Conservation (phyloP, 2,888 invertebrate genomes). For the Orthosia gothica region DNA sequence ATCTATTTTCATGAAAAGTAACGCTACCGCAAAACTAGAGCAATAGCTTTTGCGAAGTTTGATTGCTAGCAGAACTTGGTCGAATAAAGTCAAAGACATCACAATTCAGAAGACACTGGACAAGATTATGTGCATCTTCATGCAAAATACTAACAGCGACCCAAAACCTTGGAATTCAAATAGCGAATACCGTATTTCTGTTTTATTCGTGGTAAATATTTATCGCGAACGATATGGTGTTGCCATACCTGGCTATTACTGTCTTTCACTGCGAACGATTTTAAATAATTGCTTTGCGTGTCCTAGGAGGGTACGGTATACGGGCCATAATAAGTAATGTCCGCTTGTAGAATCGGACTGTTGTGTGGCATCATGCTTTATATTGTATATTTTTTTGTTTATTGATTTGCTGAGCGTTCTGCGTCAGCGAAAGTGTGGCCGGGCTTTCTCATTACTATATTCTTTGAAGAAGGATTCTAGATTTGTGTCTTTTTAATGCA, state of each 20-base stretch:
- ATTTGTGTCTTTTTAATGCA: neutral
- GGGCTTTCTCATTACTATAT: too few relatives aligned
- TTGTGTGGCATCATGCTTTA: neutral
- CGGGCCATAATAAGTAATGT: neutral
- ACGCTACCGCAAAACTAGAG: too few relatives aligned
- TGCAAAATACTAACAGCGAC: neutral
- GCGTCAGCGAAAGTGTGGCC: neutral
- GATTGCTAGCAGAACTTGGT: neutral
- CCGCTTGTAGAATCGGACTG: neutral
- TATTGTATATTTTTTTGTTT: neutral
- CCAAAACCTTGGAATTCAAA: neutral
- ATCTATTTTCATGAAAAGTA: neutral
- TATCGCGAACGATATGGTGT: neutral
- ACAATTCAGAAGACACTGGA: neutral
- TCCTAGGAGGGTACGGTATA: neutral
- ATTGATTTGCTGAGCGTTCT: neutral
- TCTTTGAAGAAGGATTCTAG: neutral
- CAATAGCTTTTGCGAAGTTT: neutral
- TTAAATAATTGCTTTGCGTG: constrained; percentile 9
- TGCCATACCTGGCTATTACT: neutral
- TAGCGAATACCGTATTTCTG: neutral
- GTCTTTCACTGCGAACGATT: constrained; percentile 15
- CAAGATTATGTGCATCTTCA: neutral
- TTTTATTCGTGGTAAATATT: constrained; percentile 3
- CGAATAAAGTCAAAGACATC: neutral